These are phyloP conservation scores for Drosophila obscura DNA, from an alignment of 1,140 invertebrate genomes.

Conservation along the genomic window DNA sequence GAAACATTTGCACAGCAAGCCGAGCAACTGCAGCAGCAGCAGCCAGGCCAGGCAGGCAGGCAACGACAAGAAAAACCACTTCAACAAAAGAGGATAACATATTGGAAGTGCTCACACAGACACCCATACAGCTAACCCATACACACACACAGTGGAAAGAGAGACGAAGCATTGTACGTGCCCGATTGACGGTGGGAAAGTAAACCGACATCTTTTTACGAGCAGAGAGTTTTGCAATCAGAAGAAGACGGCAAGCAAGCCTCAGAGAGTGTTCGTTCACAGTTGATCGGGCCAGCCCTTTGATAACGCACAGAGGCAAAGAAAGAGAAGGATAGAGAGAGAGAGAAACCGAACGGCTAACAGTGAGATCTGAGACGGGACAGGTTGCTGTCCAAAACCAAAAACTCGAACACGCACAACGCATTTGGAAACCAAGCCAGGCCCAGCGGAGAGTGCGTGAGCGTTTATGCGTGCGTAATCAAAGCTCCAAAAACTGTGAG, in stretches of 20 bases:
- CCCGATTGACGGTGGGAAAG: slow-evolving; percentile 65
- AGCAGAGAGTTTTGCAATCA: slow-evolving; percentile 74
- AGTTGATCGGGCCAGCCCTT: slow-evolving; percentile 69
- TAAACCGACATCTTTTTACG: slow-evolving; percentile 81
- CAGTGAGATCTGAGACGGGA: slow-evolving; percentile 13
- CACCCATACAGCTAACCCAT: slow-evolving; percentile 8
- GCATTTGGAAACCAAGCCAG: slow-evolving; percentile 64
- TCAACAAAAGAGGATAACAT: slow-evolving; percentile 82
- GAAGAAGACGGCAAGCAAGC: slow-evolving; percentile 33
- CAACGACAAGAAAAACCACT: slow-evolving; percentile 79
- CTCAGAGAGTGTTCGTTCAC: slow-evolving; percentile 5
- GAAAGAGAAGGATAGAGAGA: slow-evolving; percentile 15
- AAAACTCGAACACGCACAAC: slow-evolving; percentile 57
- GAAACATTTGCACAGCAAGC: slow-evolving; percentile 77
- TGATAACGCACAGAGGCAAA: slow-evolving; percentile 63
- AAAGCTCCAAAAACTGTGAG: slow-evolving; percentile 13
- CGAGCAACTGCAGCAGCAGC: slow-evolving; percentile 52
- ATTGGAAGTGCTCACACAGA: slow-evolving; percentile 68
- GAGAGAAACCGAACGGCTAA: slow-evolving; percentile 3
- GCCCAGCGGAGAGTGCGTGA: slow-evolving; percentile 46
- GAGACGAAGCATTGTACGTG: slow-evolving; percentile 56
- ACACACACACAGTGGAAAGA: slow-evolving; percentile 35
- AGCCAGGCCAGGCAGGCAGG: slow-evolving; percentile 4
- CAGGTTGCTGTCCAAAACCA: slow-evolving; percentile 30
- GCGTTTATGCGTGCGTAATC: slow-evolving; percentile 21